Evolutionary conservation across 2,113 vertebrate species (phyloP).

Genomic region (Brienomyrus brachyistius): DNA sequence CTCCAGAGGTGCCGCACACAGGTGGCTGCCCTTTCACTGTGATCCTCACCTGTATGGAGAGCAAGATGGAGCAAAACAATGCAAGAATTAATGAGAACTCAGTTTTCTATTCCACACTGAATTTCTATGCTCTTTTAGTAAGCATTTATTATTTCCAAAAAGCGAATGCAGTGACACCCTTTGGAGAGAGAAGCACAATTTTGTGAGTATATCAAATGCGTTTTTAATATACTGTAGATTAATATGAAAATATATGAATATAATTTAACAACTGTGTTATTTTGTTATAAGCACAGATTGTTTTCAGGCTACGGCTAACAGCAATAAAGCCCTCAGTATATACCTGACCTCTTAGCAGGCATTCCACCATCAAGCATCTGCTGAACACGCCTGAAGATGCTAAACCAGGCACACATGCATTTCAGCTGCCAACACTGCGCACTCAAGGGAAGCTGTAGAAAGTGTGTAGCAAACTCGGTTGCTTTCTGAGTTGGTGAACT

Average conservation of each 20-base stretch:
- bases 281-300: neutral
- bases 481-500: neutral
- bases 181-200: neutral
- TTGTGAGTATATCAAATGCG: neutral
- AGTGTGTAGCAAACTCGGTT: neutral
- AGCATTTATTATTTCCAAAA: neutral
- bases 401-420: neutral
- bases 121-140: neutral
- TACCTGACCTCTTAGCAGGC: no score
- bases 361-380: neutral
- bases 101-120: neutral
- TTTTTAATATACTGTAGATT: neutral
- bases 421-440: neutral
- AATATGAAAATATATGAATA: neutral
- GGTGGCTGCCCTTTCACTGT: neutral
- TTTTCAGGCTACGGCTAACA: neutral
- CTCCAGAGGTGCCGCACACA: neutral
- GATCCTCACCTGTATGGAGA: neutral
- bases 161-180: neutral
- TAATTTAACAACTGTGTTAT: no score
- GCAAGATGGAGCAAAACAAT: neutral
- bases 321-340: neutral
- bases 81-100: neutral
- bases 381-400: neutral
- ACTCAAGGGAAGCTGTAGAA: neutral